Evolutionary conservation across 2,797 vertebrate genomes (phyloP), one percentile per base, ranked within the genome.

Genomic region (Anabacerthia variegaticeps): DNA sequence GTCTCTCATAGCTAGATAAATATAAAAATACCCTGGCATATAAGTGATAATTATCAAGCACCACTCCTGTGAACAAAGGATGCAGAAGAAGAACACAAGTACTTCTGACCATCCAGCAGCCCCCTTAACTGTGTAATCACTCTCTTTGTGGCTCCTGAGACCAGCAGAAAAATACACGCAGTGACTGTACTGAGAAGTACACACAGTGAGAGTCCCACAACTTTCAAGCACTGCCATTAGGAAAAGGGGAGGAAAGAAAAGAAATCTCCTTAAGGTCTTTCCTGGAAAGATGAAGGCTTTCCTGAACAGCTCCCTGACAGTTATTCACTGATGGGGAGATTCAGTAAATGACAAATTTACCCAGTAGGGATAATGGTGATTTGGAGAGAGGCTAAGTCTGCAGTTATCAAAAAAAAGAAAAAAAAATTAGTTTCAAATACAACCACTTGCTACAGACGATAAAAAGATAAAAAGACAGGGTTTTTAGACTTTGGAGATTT

Each of bases 1-100:
- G 75, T 94, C 88, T 94, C 82, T 58, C 82, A 89, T 46, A 90
- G 85, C 63, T 71, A 54, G 48, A 86, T 76, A 96, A 93, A 94
- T 94, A 91, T 79, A 91, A 91, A 82, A 89, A n/a, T 62, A 91
- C 13, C 24, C 16, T 74, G 54, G 51, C 43, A 68, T 34, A 71
- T 69, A 55, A 63, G 32, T 67, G 46, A 63, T 54, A 92, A 93
- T 93, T 54, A 92, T 77, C 52, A 85, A 85, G 51, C 22, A 92
- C 37, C 41, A n/a, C 22, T 44, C 52, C 37, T 12, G 8, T 5
- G 52, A 94, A 86, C 3, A 14, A 93, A 85, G 43, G 48, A 91
- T 58, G 32, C 48, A 79, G 56, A 41, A 72, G 36, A 80, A 78
- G 15, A 58, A 65, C 46, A 84, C 19, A 78, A 77, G 54, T 27